Evolutionary conservation across 2,113 vertebrate species (phyloP), one percentile per base, ranked within the genome.

Genomic region (Centrocercus urophasianus): DNA sequence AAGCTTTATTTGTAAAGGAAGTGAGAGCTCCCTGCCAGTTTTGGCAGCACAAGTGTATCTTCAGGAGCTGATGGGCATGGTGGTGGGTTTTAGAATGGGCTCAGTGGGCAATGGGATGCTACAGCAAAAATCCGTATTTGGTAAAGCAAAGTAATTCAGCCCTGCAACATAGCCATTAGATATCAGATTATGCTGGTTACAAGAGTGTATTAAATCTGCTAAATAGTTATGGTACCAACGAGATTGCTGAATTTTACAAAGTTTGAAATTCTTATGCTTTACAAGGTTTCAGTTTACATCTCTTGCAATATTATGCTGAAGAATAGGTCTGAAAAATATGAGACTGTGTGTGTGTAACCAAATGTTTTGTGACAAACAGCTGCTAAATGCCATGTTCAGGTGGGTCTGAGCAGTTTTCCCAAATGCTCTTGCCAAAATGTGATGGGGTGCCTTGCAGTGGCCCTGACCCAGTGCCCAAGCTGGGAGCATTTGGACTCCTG

Each of bases 371-470:
- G 76, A 56, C 56, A 67, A 30, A 30, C 27, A 22, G 0, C 21
- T 89, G 54, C 45, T 83, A 17, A 95, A 78, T 28, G 45, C 76
- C 50, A 18, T 83, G 71, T 71, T 92, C 90, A 90, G 75, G 7
- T 64, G 34, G 72, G 61, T 81, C 74, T 89, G 40, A 89, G 19
- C 71, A 84, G 25, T 93, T 94, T 79, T 64, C 95, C 91, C 50
- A 79, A 93, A 82, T 84, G 69, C 72, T 93, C 87, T 96, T 94
- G 84, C 32, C 91, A 81, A 89, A 93, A 92, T 93, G 93, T 88
- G 96, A 3, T 73, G 91, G 93, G 96, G 90, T 82, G 88, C 57
- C 67, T 93, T 93, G 71, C 34, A 83, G 76, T 86, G 90, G 84
- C 54, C 11, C 57, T 54, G 81, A 65, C 95, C 83, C 1, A 0